These are phyloP conservation scores for Lutjanus erythropterus DNA, from an alignment of 2,113 vertebrate species.

Conservation along the genomic window DNA sequence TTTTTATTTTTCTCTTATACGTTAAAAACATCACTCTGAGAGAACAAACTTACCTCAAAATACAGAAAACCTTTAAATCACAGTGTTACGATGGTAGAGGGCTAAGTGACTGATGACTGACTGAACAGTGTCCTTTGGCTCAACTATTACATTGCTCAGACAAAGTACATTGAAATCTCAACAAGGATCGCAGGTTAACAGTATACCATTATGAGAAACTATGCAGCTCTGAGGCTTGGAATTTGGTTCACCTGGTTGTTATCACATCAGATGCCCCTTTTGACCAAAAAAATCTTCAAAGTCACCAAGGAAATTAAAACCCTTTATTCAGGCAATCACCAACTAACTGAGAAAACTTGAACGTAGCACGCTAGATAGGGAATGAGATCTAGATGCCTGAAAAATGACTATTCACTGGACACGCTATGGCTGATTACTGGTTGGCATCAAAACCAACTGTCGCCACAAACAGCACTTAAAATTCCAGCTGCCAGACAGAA, in stretches of 20 bases:
- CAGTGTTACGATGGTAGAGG: too few relatives aligned
- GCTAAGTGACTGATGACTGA: too few relatives aligned
- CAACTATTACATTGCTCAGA: not conserved
- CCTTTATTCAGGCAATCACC: constrained; percentile 10
- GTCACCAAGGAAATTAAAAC: constrained; percentile 13
- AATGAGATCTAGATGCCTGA: constrained; percentile 46
- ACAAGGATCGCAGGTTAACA: not conserved
- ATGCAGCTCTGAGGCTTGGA: not conserved
- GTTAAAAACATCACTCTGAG: too few relatives aligned
- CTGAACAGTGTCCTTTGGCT: too few relatives aligned
- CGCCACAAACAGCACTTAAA: constrained; percentile 17
- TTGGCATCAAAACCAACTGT: constrained; percentile 1
- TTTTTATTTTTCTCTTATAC: too few relatives aligned
- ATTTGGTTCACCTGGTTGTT: constrained; percentile 15
- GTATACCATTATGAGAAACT: constrained; percentile 1
- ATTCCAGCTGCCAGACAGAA: constrained; percentile 17
- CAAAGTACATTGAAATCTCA: constrained; percentile 13
- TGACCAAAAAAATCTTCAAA: constrained; percentile 13
- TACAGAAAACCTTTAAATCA: too few relatives aligned
- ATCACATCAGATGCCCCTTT: constrained; percentile 15
- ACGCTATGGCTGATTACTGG: constrained; percentile 20
- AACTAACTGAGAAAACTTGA: constrained; percentile 17
- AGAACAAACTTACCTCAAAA: too few relatives aligned
- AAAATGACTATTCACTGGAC: constrained; percentile 20
- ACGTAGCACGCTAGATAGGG: not conserved